Evolutionary conservation across 2,797 vertebrate species (phyloP).

Genomic region (Schizopygopsis pylzovi): DNA sequence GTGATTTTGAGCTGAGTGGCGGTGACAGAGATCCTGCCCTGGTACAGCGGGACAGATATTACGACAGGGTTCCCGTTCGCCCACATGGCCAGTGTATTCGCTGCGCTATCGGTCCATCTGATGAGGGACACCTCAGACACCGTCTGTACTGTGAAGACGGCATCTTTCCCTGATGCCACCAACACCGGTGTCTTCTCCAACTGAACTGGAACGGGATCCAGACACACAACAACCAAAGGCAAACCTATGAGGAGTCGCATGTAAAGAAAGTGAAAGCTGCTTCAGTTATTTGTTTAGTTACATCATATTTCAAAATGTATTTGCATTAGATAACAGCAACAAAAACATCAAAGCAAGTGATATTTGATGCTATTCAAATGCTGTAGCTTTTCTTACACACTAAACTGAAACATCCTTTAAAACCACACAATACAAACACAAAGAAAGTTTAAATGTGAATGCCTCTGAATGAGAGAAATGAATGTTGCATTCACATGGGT

Average conservation of each 20-base stretch:
- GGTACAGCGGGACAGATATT: slow-evolving; percentile 65
- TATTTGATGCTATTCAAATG: background rate
- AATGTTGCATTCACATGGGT: background rate
- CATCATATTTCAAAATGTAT: background rate
- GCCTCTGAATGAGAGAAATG: background rate
- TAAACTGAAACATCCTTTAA: background rate
- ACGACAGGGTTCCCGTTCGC: background rate
- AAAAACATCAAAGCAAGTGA: background rate
- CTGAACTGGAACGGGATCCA: slow-evolving; percentile 70
- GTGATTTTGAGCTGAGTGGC: slow-evolving; percentile 72
- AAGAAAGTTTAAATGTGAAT: background rate
- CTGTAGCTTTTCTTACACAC: background rate
- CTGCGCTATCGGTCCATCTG: slow-evolving; percentile 67
- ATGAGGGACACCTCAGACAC: slow-evolving; percentile 64
- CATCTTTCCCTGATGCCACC: slow-evolving; percentile 63
- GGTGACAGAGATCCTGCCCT: slow-evolving; percentile 69
- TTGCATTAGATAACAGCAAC: background rate
- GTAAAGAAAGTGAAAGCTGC: background rate
- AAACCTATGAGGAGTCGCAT: slow-evolving; percentile 25
- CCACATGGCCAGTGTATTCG: slow-evolving; percentile 68
- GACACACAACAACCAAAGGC: slow-evolving; percentile 51
- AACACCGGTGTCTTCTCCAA: slow-evolving; percentile 71
- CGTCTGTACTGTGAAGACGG: slow-evolving; percentile 70
- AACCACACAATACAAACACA: background rate
- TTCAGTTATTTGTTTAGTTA: too few relatives aligned